A percentile compares a stretch with the other conserved stretches of the same genome.
phyloP scores from a whole-genome alignment of 2,888 invertebrate species.

The Biston stratarius region DNA sequence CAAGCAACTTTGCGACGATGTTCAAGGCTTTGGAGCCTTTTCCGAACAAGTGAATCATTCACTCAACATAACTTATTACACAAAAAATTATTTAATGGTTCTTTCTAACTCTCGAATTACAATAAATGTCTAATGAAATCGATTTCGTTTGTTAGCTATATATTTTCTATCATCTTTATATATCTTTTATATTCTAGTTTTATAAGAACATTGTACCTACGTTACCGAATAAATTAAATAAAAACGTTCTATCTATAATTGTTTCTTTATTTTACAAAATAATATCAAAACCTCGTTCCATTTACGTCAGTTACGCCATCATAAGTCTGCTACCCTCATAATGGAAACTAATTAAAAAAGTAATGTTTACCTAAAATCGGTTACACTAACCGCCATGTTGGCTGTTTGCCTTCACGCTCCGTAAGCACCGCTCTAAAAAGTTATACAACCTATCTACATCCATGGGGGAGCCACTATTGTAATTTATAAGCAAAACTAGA shows the following conservation, averaged over 20 bases:
- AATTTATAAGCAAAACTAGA: not conserved
- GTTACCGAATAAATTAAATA: not conserved
- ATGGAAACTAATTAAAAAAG: slow-evolving; percentile 37
- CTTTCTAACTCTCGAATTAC: no score
- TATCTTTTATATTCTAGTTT: no score
- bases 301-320: slow-evolving; percentile 15
- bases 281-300: not conserved
- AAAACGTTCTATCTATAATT: not conserved
- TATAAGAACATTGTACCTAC: no score
- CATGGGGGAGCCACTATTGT: not conserved
- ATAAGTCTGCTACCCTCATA: slow-evolving; percentile 30
- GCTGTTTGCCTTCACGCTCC: slow-evolving; percentile 72
- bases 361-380: slow-evolving; percentile 39
- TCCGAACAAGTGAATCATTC: no score
- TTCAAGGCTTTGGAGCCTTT: no score
- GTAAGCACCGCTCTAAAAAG: slow-evolving; percentile 62
- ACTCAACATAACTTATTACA: no score
- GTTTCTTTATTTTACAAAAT: not conserved
- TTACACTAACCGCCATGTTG: slow-evolving; percentile 69
- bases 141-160: no score
- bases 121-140: no score
- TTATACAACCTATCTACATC: slow-evolving; percentile 45
- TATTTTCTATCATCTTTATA: no score
- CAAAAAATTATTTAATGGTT: no score
- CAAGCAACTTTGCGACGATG: no score